Percentiles rank a stretch among this genome's conserved stretches.
phyloP scores from a whole-genome alignment of 2,113 vertebrate genomes.

The Hippocampus zosterae region DNA sequence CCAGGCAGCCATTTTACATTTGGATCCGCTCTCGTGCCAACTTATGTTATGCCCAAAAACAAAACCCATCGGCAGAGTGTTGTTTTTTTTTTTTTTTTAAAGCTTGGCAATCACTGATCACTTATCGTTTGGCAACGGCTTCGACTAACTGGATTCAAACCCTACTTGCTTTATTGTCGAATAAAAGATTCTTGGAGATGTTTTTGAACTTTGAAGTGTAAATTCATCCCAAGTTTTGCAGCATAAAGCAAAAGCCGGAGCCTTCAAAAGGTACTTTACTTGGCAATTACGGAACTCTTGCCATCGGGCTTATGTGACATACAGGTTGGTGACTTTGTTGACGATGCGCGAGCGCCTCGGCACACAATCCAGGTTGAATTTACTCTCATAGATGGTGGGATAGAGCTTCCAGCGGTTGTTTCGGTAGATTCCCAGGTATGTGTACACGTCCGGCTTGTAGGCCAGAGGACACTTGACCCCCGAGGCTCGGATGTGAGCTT shows the following conservation, averaged over 20 bases:
- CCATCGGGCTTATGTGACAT: conserved; percentile 70
- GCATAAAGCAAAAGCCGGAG: conserved; percentile 2
- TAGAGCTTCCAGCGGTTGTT: conserved; percentile 87
- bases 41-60: not conserved
- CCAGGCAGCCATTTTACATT: not conserved
- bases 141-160: conserved; percentile 3
- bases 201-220: conserved; percentile 22
- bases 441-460: conserved; percentile 89
- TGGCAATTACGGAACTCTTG: conserved; percentile 27
- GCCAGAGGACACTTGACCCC: conserved; percentile 82
- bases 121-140: conserved; percentile 14
- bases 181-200: conserved; percentile 19
- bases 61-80: not conserved
- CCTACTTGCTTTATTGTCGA: conserved; percentile 10
- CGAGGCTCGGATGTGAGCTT: conserved; percentile 74
- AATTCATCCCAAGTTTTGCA: not conserved
- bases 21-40: too few relatives aligned
- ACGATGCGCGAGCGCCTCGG: conserved; percentile 80
- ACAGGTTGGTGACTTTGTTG: conserved; percentile 79
- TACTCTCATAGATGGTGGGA: conserved; percentile 89
- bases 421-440: conserved; percentile 85
- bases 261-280: conserved; percentile 50
- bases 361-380: conserved; percentile 81
- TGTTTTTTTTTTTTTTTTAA: not conserved
- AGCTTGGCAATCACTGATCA: not conserved